Evolutionary conservation across 2,113 vertebrate genomes (phyloP).

Genomic region (Pluvianellus socialis): DNA sequence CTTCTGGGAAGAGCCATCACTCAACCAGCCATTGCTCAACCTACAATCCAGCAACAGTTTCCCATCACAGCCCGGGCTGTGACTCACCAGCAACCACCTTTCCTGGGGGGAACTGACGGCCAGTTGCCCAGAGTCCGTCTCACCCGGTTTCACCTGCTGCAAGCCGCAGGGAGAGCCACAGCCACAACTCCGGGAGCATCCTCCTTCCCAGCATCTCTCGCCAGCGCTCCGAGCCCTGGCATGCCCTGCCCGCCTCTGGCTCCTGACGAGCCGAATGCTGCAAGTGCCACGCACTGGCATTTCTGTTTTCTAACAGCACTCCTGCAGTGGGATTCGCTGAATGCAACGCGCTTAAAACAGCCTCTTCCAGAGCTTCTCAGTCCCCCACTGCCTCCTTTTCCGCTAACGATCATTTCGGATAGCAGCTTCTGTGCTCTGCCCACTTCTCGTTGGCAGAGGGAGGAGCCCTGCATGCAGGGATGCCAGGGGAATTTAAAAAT

Average conservation of each 20-base stretch:
- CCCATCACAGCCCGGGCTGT: neutral
- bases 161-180: neutral
- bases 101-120: neutral
- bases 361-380: neutral
- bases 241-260: neutral
- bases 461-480: neutral
- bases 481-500: neutral
- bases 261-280: neutral
- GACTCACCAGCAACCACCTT: neutral
- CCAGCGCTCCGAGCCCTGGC: accelerated
- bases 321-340: neutral
- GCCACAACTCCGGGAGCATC: neutral
- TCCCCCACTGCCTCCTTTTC: neutral
- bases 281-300: accelerated
- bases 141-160: neutral
- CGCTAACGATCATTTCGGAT: neutral
- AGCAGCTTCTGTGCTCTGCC: neutral
- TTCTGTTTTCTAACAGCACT: neutral
- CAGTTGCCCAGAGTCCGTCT: neutral
- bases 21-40: neutral
- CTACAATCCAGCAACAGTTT: neutral
- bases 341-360: neutral
- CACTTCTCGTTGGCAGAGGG: neutral
- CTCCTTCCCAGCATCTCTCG: neutral
- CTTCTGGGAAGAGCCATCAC: neutral